Evolutionary conservation across 2,888 invertebrate genomes (phyloP).

Genomic region (Ornithoptera alexandrae): DNA sequence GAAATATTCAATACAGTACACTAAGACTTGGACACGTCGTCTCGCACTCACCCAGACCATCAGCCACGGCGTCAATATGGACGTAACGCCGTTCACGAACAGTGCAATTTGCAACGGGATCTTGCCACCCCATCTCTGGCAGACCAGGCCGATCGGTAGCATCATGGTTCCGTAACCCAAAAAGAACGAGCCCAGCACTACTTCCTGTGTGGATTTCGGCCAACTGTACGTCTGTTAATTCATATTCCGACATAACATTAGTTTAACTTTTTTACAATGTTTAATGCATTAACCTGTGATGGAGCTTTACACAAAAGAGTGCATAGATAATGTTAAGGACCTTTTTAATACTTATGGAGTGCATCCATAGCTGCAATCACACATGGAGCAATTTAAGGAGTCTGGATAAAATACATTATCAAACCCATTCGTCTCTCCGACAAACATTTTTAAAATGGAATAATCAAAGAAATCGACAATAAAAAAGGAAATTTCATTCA

Average conservation of each 20-base stretch:
- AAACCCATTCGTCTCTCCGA: too few relatives aligned
- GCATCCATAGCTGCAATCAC: too few relatives aligned
- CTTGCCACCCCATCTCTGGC: slow-evolving; percentile 82
- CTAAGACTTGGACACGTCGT: too few relatives aligned
- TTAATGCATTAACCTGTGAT: too few relatives aligned
- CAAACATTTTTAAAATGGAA: not conserved
- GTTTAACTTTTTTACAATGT: too few relatives aligned
- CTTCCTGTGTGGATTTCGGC: slow-evolving; percentile 59
- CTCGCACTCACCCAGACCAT: slow-evolving; percentile 37
- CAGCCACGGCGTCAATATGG: slow-evolving; percentile 40
- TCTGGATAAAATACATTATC: too few relatives aligned
- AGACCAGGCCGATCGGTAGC: slow-evolving; percentile 78
- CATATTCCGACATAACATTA: too few relatives aligned
- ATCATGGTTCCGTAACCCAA: slow-evolving; percentile 75
- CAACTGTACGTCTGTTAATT: slow-evolving; percentile 53
- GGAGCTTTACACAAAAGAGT: too few relatives aligned
- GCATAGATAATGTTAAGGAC: too few relatives aligned
- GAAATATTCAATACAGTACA: too few relatives aligned
- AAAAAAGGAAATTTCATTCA: not conserved
- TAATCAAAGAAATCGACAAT: not conserved
- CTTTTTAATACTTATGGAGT: too few relatives aligned
- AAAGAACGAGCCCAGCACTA: slow-evolving; percentile 72
- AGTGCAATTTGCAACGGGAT: slow-evolving; percentile 70
- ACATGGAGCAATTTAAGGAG: too few relatives aligned
- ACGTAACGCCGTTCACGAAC: slow-evolving; percentile 46